A percentile compares a stretch with the other conserved stretches of the same genome.
phyloP scores from a whole-genome alignment of 2,888 invertebrate genomes.

The Eupeodes luniger region DNA sequence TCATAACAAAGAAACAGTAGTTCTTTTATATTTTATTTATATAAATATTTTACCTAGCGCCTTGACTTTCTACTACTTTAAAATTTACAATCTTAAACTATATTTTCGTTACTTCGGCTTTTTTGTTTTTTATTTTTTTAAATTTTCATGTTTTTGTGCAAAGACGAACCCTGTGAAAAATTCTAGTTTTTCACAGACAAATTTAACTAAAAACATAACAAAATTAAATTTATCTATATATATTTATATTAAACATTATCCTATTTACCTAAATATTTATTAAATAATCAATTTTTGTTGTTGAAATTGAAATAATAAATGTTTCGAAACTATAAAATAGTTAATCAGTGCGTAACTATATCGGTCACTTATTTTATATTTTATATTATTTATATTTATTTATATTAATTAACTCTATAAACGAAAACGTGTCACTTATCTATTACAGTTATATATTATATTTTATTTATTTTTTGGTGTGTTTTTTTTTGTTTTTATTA shows the following conservation, averaged over 20 bases:
- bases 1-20: slow-evolving; percentile 54
- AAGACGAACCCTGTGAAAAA: slow-evolving; percentile 77
- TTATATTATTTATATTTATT: no score
- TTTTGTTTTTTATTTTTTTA: slow-evolving; percentile 31
- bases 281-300: background rate
- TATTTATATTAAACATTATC: slow-evolving; percentile 28
- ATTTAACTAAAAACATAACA: slow-evolving; percentile 54
- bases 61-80: slow-evolving; percentile 29
- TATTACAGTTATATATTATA: slow-evolving; percentile 28
- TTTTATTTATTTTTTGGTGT: slow-evolving; percentile 31
- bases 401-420: slow-evolving; percentile 30
- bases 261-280: slow-evolving; percentile 46
- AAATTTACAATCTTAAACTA: slow-evolving; percentile 72
- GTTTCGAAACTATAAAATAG: slow-evolving; percentile 44
- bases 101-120: slow-evolving; percentile 71
- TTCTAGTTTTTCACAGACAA: slow-evolving; percentile 68
- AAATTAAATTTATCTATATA: background rate
- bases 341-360: slow-evolving; percentile 72
- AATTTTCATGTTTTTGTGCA: slow-evolving; percentile 74
- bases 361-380: slow-evolving; percentile 35
- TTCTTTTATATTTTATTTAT: slow-evolving; percentile 5
- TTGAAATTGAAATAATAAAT: slow-evolving; percentile 24
- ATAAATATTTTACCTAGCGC: slow-evolving; percentile 25
- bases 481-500: background rate
- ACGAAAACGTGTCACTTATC: slow-evolving; percentile 45